Evolutionary conservation across 2,888 invertebrate genomes (phyloP).

Genomic region (Drosophila sordidula): DNA sequence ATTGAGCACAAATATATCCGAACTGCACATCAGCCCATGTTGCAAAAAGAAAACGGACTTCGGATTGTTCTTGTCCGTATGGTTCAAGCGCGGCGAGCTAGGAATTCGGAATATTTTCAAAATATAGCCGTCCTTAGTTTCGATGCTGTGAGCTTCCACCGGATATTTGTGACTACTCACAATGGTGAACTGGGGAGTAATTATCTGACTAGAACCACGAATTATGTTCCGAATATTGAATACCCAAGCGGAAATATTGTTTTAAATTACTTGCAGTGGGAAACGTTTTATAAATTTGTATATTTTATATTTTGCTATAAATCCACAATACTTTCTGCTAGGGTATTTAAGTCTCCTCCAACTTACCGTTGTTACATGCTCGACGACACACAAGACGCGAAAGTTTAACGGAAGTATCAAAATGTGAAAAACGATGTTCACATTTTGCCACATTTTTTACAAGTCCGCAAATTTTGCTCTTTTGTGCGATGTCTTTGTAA

Average conservation of each 20-base stretch:
- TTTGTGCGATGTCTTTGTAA: no score
- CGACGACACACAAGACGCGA: accelerated
- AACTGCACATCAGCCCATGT: slow-evolving; percentile 50
- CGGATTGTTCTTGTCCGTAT: slow-evolving; percentile 52
- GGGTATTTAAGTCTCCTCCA: background rate
- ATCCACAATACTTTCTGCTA: no score
- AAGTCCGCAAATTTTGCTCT: no score
- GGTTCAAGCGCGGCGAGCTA: slow-evolving; percentile 23
- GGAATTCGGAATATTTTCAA: slow-evolving; percentile 65
- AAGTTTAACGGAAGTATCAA: background rate
- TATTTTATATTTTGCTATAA: no score
- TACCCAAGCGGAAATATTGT: no score
- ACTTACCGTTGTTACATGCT: background rate
- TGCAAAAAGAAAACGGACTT: slow-evolving; percentile 85
- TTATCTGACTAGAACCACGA: background rate
- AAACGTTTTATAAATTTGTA: background rate
- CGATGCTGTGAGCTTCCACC: slow-evolving; percentile 45
- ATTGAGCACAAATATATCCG: slow-evolving; percentile 57
- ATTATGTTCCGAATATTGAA: no score
- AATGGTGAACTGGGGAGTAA: slow-evolving; percentile 47
- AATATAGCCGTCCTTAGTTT: slow-evolving; percentile 57
- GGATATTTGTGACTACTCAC: slow-evolving; percentile 48
- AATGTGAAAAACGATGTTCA: background rate
- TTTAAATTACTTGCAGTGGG: no score
- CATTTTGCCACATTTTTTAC: background rate